Base-by-base conservation (phyloP, 2,797 vertebrate genomes). In the Typhlichthys eigenmanni region DNA sequence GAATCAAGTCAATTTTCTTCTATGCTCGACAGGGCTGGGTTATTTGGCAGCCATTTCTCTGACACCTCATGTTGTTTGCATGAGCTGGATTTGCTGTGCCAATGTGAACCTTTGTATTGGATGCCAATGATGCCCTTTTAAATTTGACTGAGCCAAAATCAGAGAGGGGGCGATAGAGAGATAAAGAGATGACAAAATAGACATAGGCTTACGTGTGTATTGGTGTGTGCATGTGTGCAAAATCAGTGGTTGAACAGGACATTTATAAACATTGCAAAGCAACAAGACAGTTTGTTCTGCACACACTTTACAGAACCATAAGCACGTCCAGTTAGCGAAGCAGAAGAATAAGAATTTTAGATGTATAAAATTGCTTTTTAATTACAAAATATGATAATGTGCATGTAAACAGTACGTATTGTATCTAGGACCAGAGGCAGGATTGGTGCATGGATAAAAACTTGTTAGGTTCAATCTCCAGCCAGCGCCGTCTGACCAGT, bases 41-140 rank as follows among this genome's bases (percentile, higher is more conserved):
- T 77, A 76, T 83, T 76, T 87, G 77, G 72, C 86, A 81, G 58
- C 60, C 64, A 19, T 58, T 60, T 66, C 52, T 62, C 52, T 51
- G 79, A 80, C 75, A 84, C 84, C 81, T 86, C 82, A 81, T 85
- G 83, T 79, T 86, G 79, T 87, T 87, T 87, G 79, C 75, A 83
- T 87, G 83, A 85, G 82, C 73, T 82, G 81, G 81, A 86, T 89
- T 84, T 82, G 78, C 85, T 81, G 83, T 67, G 46, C 32, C 71
- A 73, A 62, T 66, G 55, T 72, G 58, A 85, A 81, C 79, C 87
- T 84, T 87, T 87, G 82, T 83, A 75, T 85, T 75, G 77, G 74
- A 79, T 89, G 87, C 86, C 86, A 90, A 72, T 80, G 69, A 70
- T 83, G 82, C 57, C 71, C 77, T 85, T 87, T 87, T 88, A 78